phyloP scores from a whole-genome alignment of 2,797 vertebrate genomes.

The Macroramphosus scolopax region DNA sequence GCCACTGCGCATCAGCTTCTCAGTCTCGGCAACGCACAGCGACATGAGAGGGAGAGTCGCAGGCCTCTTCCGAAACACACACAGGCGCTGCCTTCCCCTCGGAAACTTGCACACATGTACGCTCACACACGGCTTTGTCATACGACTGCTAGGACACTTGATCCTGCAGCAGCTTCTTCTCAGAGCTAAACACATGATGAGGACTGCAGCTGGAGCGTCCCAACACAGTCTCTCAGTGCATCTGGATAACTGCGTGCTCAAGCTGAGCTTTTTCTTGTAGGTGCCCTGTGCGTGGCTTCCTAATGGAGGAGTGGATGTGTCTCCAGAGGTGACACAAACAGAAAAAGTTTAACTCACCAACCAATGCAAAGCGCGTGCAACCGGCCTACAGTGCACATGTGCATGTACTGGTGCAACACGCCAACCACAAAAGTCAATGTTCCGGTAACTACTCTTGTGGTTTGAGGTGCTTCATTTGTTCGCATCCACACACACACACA shows the following conservation, averaged over 20 bases:
- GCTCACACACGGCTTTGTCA: conserved; percentile 38
- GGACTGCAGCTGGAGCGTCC: conserved; percentile 4
- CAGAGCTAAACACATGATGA: conserved; percentile 4
- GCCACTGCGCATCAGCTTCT: conserved; percentile 91
- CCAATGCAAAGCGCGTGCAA: conserved; percentile 24
- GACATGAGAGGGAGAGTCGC: conserved; percentile 68
- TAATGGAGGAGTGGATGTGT: conserved; percentile 22
- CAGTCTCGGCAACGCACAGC: conserved; percentile 67
- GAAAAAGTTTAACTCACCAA: conserved; percentile 23
- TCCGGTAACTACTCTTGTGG: no score
- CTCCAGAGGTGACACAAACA: conserved; percentile 44
- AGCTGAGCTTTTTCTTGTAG: no score
- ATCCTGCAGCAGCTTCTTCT: conserved; percentile 22
- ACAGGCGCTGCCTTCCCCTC: conserved; percentile 29
- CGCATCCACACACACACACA: conserved; percentile 27
- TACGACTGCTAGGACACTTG: conserved; percentile 27
- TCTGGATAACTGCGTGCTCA: no score
- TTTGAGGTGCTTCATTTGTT: conserved; percentile 36
- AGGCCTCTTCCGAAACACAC: conserved; percentile 50
- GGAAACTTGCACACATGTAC: conserved; percentile 19
- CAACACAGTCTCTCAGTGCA: no score
- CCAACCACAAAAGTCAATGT: no score
- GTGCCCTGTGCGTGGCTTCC: no score
- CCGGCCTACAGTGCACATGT: no score
- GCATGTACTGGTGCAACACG: no score